Evolutionary conservation across 1,140 invertebrate species (phyloP).

Genomic region (Riptortus pedestris): DNA sequence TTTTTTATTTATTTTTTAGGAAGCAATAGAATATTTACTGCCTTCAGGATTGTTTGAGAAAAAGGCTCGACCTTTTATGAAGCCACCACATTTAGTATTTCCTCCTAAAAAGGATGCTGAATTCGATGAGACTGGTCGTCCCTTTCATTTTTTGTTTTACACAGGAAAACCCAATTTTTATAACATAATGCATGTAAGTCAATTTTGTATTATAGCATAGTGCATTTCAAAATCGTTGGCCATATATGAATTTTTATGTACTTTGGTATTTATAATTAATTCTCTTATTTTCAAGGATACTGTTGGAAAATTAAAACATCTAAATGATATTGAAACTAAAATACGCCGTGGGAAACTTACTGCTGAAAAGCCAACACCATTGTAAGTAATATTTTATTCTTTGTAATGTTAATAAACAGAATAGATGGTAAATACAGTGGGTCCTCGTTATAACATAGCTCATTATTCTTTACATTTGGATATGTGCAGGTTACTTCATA

Average conservation of each 20-base stretch:
- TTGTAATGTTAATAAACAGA: no score
- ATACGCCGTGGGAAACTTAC: constrained; percentile 46
- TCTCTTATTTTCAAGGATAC: constrained; percentile 43
- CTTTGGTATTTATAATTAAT: neutral
- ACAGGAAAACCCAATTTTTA: constrained; percentile 76
- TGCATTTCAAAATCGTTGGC: neutral
- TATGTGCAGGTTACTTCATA: no score
- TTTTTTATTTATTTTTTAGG: constrained; percentile 54
- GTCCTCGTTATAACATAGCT: no score
- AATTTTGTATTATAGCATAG: neutral
- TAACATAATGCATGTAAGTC: constrained; percentile 64
- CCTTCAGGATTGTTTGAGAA: constrained; percentile 80
- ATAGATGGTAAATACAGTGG: no score
- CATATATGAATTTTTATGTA: neutral
- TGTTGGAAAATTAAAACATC: constrained; percentile 49
- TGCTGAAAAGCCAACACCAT: neutral
- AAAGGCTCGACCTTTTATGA: constrained; percentile 74
- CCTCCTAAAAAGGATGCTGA: constrained; percentile 76
- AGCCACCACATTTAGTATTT: constrained; percentile 72
- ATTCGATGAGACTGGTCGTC: constrained; percentile 79
- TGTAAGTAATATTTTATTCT: no score
- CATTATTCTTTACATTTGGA: no score
- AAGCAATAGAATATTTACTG: constrained; percentile 81
- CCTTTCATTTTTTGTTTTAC: constrained; percentile 82
- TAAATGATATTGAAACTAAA: constrained; percentile 58